Percentiles rank a stretch among this genome's conserved stretches.
Conservation (phyloP, 2,888 invertebrate species). For the Drosophila subquinaria region DNA sequence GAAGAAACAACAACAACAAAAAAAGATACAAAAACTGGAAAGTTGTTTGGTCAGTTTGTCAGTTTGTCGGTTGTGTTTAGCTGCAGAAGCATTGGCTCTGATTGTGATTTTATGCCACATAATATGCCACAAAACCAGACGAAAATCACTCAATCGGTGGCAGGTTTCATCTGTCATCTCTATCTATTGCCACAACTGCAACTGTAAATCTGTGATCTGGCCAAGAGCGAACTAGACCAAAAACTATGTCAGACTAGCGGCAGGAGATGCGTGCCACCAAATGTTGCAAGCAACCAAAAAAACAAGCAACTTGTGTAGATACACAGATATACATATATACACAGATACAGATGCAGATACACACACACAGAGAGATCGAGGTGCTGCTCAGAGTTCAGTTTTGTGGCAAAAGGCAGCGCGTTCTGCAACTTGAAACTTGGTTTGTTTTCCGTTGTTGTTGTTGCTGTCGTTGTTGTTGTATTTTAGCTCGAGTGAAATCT, state of each 20-base stretch:
- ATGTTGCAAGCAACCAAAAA: slow-evolving; percentile 36
- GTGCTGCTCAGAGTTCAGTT: slow-evolving; percentile 28
- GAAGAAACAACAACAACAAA: slow-evolving; percentile 17
- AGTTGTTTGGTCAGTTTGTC: slow-evolving; percentile 81
- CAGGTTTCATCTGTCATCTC: slow-evolving; percentile 26
- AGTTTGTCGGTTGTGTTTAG: slow-evolving; percentile 14
- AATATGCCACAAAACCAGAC: slow-evolving; percentile 22
- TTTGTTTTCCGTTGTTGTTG: slow-evolving; percentile 56
- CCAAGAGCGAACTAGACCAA: slow-evolving; percentile 31
- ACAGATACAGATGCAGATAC: slow-evolving; percentile 8
- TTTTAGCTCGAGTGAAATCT: slow-evolving; percentile 63
- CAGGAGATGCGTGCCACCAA: slow-evolving; percentile 56
- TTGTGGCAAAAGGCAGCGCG: slow-evolving; percentile 26
- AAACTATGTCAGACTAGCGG: slow-evolving; percentile 65
- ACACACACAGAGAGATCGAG: slow-evolving; percentile 22
- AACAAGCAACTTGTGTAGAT: slow-evolving; percentile 1
- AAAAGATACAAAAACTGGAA: slow-evolving; percentile 77
- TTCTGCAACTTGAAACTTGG: slow-evolving; percentile 77
- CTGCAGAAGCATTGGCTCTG: slow-evolving; percentile 22
- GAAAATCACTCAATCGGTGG: slow-evolving; percentile 15
- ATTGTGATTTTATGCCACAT: slow-evolving; percentile 47
- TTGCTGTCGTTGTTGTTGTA: slow-evolving; percentile 29
- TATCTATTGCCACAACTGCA: slow-evolving; percentile 40
- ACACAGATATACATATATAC: not conserved
- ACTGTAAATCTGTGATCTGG: slow-evolving; percentile 50